Evolutionary conservation across 2,113 vertebrate genomes (phyloP).

Genomic region (Oxygymnocypris stewartii): DNA sequence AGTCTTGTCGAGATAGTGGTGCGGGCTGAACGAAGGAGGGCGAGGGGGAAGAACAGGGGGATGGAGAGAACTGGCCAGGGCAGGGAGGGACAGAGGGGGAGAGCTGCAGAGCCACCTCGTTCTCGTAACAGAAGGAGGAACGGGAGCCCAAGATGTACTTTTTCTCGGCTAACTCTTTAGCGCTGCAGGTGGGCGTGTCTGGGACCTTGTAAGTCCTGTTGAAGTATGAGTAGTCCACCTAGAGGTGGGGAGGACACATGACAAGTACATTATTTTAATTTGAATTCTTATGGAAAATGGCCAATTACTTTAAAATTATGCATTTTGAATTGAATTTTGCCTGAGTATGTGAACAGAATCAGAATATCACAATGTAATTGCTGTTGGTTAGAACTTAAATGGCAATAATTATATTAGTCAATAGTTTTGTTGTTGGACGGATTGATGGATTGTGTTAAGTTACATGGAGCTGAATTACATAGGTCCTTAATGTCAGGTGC

Average conservation of each 20-base stretch:
- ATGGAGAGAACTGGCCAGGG: constrained; percentile 50
- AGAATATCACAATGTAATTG: not conserved
- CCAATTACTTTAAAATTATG: not conserved
- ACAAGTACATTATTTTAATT: not conserved
- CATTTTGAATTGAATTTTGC: not conserved
- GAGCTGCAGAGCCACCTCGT: constrained; percentile 84
- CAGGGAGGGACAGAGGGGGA: constrained; percentile 64
- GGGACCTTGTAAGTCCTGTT: constrained; percentile 84
- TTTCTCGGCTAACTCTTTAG: constrained; percentile 81
- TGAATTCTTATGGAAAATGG: no score
- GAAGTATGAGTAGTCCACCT: constrained; percentile 89
- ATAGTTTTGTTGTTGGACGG: no score
- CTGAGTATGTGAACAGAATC: not conserved
- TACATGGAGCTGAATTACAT: not conserved
- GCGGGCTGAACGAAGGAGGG: constrained; percentile 52
- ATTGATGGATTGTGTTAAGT: no score
- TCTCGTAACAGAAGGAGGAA: constrained; percentile 88
- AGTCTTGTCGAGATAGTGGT: constrained; percentile 47
- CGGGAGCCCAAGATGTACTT: constrained; percentile 71
- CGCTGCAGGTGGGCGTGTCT: constrained; percentile 83
- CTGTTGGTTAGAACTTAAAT: not conserved
- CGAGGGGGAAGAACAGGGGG: constrained; percentile 60
- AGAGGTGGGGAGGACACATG: constrained; percentile 47
- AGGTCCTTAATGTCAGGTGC: no score
- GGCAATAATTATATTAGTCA: not conserved